phyloP scores from a whole-genome alignment of 2,797 vertebrate species.

The Catostomus latipinnis region DNA sequence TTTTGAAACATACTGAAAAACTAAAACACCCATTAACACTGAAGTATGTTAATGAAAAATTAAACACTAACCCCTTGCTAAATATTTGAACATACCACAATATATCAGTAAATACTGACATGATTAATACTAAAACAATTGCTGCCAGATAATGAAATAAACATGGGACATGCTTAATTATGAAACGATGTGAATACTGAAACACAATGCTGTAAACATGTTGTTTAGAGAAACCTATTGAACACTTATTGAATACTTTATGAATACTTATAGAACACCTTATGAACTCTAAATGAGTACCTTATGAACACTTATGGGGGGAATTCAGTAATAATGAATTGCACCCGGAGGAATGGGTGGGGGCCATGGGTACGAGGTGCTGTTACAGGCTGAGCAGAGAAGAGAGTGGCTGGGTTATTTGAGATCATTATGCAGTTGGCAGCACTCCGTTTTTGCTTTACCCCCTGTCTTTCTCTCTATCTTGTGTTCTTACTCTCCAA shows the following conservation, averaged over 20 bases:
- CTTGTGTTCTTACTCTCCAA: constrained; percentile 40
- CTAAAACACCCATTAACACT: background rate
- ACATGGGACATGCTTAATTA: background rate
- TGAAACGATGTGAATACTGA: background rate
- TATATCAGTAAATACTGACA: too few species aligned
- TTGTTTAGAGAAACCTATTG: background rate
- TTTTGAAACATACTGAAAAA: background rate
- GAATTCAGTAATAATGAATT: too few species aligned
- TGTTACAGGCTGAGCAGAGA: constrained; percentile 72
- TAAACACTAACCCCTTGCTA: too few species aligned
- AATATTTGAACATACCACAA: too few species aligned
- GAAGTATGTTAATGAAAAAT: too few species aligned
- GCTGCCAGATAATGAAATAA: background rate
- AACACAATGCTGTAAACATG: background rate
- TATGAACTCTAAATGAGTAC: background rate
- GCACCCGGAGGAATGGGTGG: background rate
- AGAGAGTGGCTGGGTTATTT: constrained; percentile 77
- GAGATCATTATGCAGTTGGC: constrained; percentile 81
- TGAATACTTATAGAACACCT: background rate
- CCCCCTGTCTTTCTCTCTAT: constrained; percentile 51
- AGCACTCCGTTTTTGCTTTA: constrained; percentile 64
- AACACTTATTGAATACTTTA: background rate
- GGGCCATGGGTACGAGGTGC: constrained; percentile 51
- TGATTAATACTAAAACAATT: background rate
- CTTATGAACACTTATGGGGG: background rate